These are phyloP conservation scores for Neoascia interrupta DNA, from an alignment of 2,888 invertebrate genomes.

Conservation along the genomic window DNA sequence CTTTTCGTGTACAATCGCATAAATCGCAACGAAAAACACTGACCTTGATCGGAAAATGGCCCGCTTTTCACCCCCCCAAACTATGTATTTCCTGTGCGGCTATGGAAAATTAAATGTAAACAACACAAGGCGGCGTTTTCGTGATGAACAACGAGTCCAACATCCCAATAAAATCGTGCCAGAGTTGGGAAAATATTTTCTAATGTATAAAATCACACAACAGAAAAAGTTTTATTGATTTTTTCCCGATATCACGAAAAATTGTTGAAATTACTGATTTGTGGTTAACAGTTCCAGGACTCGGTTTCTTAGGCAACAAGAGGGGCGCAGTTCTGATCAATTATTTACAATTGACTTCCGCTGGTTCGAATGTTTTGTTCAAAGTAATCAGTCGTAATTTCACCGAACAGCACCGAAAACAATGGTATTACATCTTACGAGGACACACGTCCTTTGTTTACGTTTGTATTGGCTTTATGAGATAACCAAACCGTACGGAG, in stretches of 20 bases:
- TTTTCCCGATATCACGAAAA: conserved; percentile 3
- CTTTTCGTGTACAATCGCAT: conserved; percentile 42
- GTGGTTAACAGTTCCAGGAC: neutral
- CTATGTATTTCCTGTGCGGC: neutral
- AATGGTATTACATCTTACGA: conserved; percentile 22
- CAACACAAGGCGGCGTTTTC: conserved; percentile 22
- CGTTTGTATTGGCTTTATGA: conserved; percentile 45
- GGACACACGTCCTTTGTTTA: conserved; percentile 60
- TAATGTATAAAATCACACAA: too few species aligned
- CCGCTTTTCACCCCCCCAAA: neutral
- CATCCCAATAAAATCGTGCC: conserved; percentile 17
- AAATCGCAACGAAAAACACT: conserved; percentile 31
- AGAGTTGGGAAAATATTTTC: conserved; percentile 14
- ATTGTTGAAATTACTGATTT: conserved; percentile 1
- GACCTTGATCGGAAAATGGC: conserved; percentile 47
- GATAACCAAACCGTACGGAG: conserved; percentile 32
- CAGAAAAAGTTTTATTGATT: conserved; percentile 43
- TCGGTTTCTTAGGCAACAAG: conserved; percentile 4
- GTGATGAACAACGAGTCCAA: conserved; percentile 9
- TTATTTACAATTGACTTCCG: conserved; percentile 19
- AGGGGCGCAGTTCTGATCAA: neutral
- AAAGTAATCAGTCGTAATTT: conserved; percentile 2
- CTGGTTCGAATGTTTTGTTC: neutral
- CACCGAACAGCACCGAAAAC: conserved; percentile 21
- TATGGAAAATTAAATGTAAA: conserved; percentile 16